phyloP scores from a whole-genome alignment of 2,797 vertebrate genomes.

The Halcyon badia region DNA sequence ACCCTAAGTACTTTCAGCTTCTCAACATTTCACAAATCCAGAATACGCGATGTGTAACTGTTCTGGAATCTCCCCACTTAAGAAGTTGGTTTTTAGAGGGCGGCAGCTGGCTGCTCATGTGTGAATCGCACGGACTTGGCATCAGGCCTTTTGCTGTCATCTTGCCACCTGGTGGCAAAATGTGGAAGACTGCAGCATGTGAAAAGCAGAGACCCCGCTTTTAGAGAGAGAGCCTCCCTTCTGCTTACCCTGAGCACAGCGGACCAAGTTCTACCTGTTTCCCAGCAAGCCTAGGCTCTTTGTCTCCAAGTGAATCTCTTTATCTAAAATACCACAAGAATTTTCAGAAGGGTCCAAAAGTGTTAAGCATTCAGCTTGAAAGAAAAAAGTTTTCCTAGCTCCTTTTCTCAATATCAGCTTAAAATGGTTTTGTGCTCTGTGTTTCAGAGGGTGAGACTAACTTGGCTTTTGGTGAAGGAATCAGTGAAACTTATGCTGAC shows the following conservation, averaged over 20 bases:
- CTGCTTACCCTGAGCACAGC: accelerated
- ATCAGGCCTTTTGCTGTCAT: background rate
- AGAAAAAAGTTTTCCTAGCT: background rate
- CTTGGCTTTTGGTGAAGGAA: background rate
- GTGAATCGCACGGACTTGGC: background rate
- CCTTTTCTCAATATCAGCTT: background rate
- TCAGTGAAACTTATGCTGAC: background rate
- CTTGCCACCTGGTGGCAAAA: constrained; percentile 68
- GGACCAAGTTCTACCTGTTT: background rate
- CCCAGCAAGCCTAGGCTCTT: background rate
- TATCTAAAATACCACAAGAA: background rate
- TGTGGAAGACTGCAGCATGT: background rate
- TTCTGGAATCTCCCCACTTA: background rate
- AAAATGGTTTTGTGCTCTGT: background rate
- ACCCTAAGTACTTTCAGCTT: background rate
- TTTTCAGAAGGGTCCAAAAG: background rate
- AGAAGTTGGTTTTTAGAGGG: background rate
- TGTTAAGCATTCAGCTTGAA: background rate
- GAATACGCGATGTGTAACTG: background rate
- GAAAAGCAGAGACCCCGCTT: background rate
- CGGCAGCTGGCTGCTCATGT: background rate
- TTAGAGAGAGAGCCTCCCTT: background rate
- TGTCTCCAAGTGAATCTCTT: background rate
- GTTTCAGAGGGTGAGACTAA: background rate
- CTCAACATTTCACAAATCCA: background rate